A percentile compares a stretch with the other conserved stretches of the same genome.
phyloP scores from a whole-genome alignment of 2,113 vertebrate species.

The Pelecanus crispus region DNA sequence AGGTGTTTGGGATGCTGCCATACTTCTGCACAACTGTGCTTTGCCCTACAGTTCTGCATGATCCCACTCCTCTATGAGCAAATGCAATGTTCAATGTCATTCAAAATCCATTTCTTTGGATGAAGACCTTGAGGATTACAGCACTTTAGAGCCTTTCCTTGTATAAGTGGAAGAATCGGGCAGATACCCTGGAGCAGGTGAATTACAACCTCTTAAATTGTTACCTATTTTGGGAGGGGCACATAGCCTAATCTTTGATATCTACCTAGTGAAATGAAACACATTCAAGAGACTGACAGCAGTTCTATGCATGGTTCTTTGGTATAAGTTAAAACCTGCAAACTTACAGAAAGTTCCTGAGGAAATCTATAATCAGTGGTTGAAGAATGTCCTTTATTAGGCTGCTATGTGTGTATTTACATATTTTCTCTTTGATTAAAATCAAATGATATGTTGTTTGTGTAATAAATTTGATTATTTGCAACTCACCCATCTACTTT shows the following conservation, averaged over 20 bases:
- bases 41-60: neutral
- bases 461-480: neutral
- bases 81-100: neutral
- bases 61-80: neutral
- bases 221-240: neutral
- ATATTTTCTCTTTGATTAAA: neutral
- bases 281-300: neutral
- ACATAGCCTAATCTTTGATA: neutral
- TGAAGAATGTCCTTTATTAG: neutral
- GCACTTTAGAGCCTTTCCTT: neutral
- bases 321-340: neutral
- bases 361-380: neutral
- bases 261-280: neutral
- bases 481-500: neutral
- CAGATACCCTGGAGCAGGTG: neutral
- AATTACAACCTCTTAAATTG: neutral
- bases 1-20: neutral
- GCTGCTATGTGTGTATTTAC: neutral
- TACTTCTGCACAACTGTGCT: neutral
- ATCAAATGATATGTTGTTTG: neutral
- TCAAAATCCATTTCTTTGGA: neutral
- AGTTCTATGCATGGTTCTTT: neutral
- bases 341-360: neutral
- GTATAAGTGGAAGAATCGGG: neutral
- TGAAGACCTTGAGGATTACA: neutral